These are phyloP conservation scores for Drepana falcataria DNA, from an alignment of 2,888 invertebrate genomes.

Conservation along the genomic window DNA sequence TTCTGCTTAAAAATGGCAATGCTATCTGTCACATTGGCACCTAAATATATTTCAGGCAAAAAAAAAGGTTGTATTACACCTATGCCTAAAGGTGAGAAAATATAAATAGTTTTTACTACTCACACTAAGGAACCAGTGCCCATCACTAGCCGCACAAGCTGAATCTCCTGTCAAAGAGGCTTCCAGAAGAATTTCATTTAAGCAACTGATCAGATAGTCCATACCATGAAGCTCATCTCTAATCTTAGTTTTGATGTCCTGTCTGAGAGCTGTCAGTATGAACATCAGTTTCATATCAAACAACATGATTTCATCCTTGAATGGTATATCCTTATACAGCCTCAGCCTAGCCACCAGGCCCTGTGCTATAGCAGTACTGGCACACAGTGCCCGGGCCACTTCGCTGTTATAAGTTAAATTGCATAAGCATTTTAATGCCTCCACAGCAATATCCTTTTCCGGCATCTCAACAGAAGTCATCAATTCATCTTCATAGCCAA, in stretches of 20 bases:
- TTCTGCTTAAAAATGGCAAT: no score
- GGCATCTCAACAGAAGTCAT: conserved; percentile 52
- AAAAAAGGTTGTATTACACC: no score
- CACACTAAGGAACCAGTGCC: conserved; percentile 44
- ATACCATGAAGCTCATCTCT: conserved; percentile 84
- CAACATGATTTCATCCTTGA: conserved; percentile 85
- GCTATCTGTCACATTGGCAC: no score
- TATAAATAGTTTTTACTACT: conserved; percentile 13
- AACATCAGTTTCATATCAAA: conserved; percentile 94
- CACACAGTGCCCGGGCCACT: conserved; percentile 60
- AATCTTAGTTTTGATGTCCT: conserved; percentile 81
- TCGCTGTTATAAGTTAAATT: conserved; percentile 90
- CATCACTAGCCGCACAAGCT: conserved; percentile 29
- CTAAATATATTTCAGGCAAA: no score
- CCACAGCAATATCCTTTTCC: conserved; percentile 80
- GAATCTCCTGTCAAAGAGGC: conserved; percentile 37
- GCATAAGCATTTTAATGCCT: conserved; percentile 92
- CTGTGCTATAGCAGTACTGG: conserved; percentile 81
- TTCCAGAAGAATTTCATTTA: conserved; percentile 81
- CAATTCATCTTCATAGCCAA: conserved; percentile 48
- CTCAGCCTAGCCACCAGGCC: conserved; percentile 85
- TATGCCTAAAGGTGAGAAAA: not conserved
- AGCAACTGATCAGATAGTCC: conserved; percentile 81
- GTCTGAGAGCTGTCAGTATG: conserved; percentile 90
- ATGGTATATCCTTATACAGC: conserved; percentile 81